Evolutionary conservation across 2,113 vertebrate species (phyloP).

Genomic region (Gracilinanus agilis): DNA sequence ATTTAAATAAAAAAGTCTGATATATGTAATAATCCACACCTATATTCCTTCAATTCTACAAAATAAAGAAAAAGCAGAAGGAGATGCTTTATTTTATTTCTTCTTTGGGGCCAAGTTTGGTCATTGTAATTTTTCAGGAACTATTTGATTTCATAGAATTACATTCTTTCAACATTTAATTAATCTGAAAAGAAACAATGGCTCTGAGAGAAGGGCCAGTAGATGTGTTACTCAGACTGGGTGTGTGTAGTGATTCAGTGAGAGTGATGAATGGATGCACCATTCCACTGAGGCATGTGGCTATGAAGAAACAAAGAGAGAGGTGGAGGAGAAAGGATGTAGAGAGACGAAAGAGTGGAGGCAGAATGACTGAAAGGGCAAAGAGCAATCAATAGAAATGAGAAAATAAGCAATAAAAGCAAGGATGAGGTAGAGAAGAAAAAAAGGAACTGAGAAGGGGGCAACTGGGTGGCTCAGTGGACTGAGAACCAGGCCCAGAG

Average conservation of each 20-base stretch:
- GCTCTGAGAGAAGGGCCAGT: neutral
- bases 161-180: neutral
- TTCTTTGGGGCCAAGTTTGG: neutral
- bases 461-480: too few relatives aligned
- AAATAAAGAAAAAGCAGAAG: neutral
- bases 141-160: neutral
- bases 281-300: neutral
- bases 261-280: neutral
- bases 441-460: neutral
- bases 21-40: too few relatives aligned
- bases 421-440: neutral
- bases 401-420: neutral
- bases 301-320: neutral
- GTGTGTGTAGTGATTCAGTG: neutral
- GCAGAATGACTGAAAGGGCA: neutral
- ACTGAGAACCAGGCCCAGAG: too few relatives aligned
- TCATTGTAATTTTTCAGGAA: neutral
- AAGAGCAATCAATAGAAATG: neutral
- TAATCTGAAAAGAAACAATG: neutral
- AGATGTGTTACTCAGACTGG: neutral
- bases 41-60: too few relatives aligned
- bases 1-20: too few relatives aligned
- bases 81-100: neutral
- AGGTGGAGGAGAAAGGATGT: neutral
- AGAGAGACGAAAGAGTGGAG: neutral